Base-by-base conservation (phyloP, 2,113 vertebrate species). In the Cyanoliseus patagonus region DNA sequence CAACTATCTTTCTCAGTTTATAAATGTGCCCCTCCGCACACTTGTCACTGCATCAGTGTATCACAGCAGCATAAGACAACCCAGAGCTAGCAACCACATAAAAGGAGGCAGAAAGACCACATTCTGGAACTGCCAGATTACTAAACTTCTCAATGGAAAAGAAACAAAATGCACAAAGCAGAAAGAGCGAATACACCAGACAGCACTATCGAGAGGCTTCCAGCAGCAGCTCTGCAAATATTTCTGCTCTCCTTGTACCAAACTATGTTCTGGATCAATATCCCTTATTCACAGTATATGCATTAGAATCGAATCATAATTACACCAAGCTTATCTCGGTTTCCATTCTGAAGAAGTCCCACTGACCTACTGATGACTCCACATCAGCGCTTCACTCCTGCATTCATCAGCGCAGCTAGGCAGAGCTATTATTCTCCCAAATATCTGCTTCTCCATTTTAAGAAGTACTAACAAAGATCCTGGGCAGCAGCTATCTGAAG, bases 341-440 rank as follows among this genome's bases (percentile, higher is more conserved):
- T 70, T 46, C 55, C 13, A 4, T 41, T 78, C 39, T 44, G 44
- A 87, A 28, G 30, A 75, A 81, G 35, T 23, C 52, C 57, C 44
- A 30, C 1, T 31, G n/a, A 41, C 59, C 53, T 4, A 1, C 46
- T 62, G 49, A 33, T 24, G 49, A 88, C 44, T 91, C 35, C 0
- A 0, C 23, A 37, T 2, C 3, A 86, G 55, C 47, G 9, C 30
- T 33, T 67, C 66, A 63, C 61, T 86, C 8, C 2, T 2, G 0
- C 30, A 47, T 62, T 66, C 67, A 74, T 8, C 52, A n/a, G 8
- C 9, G 41, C 14, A 25, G 37, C 42, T 51, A 55, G 78, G 31
- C 4, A 20, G 17, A 88, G n/a, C 25, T 47, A 24, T 33, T 76
- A 23, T 57, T 83, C 67, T 44, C 62, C 62, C 41, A 35, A n/a